A percentile compares a stretch with the other conserved stretches of the same genome.
Conservation (phyloP, 2,797 vertebrate genomes). For the Tangara arthus region DNA sequence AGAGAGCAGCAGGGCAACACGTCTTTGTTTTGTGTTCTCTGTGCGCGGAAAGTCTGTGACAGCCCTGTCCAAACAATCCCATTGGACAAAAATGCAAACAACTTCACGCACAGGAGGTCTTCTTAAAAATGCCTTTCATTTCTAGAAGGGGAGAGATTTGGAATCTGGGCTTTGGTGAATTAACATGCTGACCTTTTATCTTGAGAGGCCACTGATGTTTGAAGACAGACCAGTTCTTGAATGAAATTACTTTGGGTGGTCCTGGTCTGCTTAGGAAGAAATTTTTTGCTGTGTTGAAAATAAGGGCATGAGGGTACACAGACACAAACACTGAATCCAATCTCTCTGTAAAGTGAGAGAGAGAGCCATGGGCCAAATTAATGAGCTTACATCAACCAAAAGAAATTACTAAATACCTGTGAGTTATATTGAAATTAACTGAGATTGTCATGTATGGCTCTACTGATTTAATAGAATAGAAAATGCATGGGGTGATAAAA, state of each 20-base stretch:
- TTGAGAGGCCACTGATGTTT: slow-evolving; percentile 35
- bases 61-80: slow-evolving; percentile 9
- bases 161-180: slow-evolving; percentile 39
- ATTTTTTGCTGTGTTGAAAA: slow-evolving; percentile 38
- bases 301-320: slow-evolving; percentile 10
- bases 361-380: slow-evolving; percentile 20
- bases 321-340: slow-evolving; percentile 22
- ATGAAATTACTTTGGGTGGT: slow-evolving; percentile 59
- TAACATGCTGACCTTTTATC: slow-evolving; percentile 63
- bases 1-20: neutral
- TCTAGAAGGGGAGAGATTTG: slow-evolving; percentile 2
- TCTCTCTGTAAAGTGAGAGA: neutral
- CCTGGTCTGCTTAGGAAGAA: slow-evolving; percentile 12
- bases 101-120: slow-evolving; percentile 20
- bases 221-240: slow-evolving; percentile 41
- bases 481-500: slow-evolving; percentile 21
- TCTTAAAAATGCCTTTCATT: slow-evolving; percentile 52
- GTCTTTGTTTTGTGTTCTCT: neutral
- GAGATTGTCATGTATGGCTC: neutral
- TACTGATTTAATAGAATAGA: slow-evolving; percentile 33
- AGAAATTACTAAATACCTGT: slow-evolving; percentile 30
- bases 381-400: slow-evolving; percentile 8
- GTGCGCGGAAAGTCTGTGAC: neutral
- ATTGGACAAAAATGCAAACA: slow-evolving; percentile 49
- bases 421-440: slow-evolving; percentile 39